Base-by-base conservation (phyloP, 2,888 invertebrate genomes). In the Trissolcus japonicus region DNA sequence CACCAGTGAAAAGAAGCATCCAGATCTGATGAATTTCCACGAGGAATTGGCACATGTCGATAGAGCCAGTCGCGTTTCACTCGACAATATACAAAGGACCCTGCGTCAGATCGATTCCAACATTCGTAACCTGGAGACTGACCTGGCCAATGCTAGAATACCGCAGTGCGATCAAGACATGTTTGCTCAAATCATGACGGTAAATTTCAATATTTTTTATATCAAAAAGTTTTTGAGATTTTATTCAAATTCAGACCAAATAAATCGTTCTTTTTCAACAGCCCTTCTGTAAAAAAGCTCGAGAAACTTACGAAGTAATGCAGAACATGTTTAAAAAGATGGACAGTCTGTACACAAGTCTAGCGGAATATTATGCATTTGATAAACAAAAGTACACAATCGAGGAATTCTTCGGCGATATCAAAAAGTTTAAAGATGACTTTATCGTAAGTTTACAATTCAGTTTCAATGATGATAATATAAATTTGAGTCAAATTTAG, bases 351-450 rank as follows among this genome's bases (percentile, higher is more conserved):
- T 99, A 95, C 90, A 92, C 92, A 3, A 95, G 95, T 56, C 90
- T 98, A 9, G 94, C 96, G 0, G 97, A 97, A 83, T 99, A 95
- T 89, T 98, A 94, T 89, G 93, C 94, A 1, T 98, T 99, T 89
- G 98, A 99, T 86, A 93, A 94, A 6, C 94, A 94, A 80, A 99
- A 99, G 89, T 99, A 98, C 86, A 93, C 95, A 0, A 92, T 98
- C 82, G 99, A 99, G 86, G 98, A 99, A 87, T 97, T 99, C 91
- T 98, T 99, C 89, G 92, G 93, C 0, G 99, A 99, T 86, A 92
- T 99, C 79, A 98, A 98, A 90, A 94, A 94, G 0, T 99, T 99
- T 89, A 98, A 97, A 88, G 96, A 97, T 86, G 93, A 94, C 25
- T 98, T 98, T 87, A 90, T 93, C 86, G 95, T 95, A 86, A 92